Evolutionary conservation across 2,797 vertebrate species (phyloP), one percentile per base, ranked within the genome.

Genomic region (Columba guinea): DNA sequence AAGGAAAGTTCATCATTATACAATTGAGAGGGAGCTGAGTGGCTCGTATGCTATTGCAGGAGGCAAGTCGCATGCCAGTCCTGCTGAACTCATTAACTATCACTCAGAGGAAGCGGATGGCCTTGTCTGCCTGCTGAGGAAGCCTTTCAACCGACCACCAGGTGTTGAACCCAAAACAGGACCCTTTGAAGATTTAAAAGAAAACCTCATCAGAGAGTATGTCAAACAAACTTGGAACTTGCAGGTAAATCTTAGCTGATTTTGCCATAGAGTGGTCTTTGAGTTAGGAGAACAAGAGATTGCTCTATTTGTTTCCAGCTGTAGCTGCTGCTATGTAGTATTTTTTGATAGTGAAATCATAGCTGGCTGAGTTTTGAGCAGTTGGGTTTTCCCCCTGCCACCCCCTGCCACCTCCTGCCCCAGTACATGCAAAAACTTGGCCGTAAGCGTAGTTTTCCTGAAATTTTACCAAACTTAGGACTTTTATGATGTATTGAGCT

Each of bases 171-270:
- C 99, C 8, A 99, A 99, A 97, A 98, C 98, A 10, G 99, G 99
- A 30, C 98, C 98, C 0, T 99, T 99, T 70, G 99, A 99, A 96
- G 99, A 99, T 97, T 97, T 99, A 76, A 99, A 99, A 94, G 99
- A 99, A 89, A 98, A 98, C 84, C 98, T 99, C 69, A 99, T 99
- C 93, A 98, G 98, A 85, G 98, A 99, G 58, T 99, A 99, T 4
- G 98, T 99, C 10, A 98, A 98, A 87, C 98, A 99, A 97, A 99
- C 98, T 0, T 99, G 99, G 99, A 99, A 98, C 81, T 97, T 99
- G 80, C 98, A 98, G 98, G 99, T 99, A 70, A 90, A 98, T 97
- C 24, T 30, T 13, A 10, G 20, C 20, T 56, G 41, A 22, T 65
- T 59, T 52, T 79, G 5, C 6, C 17, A 7, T 65, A 28, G 60